Percentiles rank a stretch among this genome's conserved stretches.
phyloP scores from a whole-genome alignment of 64 coral and sea anemone genomes.

The Trachythela sp. region DNA sequence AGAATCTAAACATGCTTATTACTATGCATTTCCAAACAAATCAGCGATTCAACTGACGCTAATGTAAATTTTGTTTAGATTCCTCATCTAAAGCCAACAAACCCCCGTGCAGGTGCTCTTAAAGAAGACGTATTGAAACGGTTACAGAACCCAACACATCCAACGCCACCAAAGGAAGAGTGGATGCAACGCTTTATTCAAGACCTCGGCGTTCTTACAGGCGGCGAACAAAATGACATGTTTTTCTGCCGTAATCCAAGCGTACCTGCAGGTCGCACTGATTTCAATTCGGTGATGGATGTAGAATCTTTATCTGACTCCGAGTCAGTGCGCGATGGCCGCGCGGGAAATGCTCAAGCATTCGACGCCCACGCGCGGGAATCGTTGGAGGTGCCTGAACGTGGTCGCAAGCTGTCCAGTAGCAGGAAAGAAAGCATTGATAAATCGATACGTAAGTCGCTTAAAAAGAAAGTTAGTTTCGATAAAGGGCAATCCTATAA shows the following conservation, averaged over 20 bases:
- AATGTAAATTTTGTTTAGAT: not conserved
- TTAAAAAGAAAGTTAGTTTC: not conserved
- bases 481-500: not conserved
- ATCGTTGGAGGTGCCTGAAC: not conserved
- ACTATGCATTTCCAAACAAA: not conserved
- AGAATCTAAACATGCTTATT: too few relatives aligned
- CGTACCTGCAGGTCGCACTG: not conserved
- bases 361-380: not conserved
- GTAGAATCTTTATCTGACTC: not conserved
- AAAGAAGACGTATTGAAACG: not conserved
- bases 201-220: not conserved
- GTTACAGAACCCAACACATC: not conserved
- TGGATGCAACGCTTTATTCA: not conserved
- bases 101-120: not conserved
- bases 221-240: not conserved
- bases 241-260: constrained; percentile 1
- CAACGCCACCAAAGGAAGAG: not conserved
- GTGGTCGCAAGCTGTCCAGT: not conserved
- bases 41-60: not conserved
- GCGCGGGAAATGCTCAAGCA: not conserved
- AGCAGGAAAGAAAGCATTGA: not conserved
- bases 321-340: not conserved
- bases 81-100: not conserved
- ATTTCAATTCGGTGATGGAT: not conserved
- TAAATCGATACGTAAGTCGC: not conserved